Base-by-base conservation (phyloP, 2,888 invertebrate genomes). In the Clusia tigrina region DNA sequence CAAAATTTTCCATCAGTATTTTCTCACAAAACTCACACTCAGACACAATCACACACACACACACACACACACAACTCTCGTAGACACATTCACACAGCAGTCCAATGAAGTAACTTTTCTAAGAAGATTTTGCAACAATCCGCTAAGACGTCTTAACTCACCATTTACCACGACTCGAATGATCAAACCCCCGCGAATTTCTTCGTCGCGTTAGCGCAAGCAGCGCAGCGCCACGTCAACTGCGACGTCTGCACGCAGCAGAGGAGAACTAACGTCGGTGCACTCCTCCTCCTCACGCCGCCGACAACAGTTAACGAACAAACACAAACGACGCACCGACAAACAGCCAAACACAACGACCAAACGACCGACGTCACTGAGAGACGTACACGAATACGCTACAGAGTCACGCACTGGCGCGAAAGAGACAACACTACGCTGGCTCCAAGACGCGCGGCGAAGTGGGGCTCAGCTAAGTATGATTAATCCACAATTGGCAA, bases 161-260 rank as follows among this genome's bases (percentile, higher is more conserved):
- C 81, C 80, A 76, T 78, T 80, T 73, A 79, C 78, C 81, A 79
- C 80, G 78, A 80, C 82, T 78, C 68, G 71, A 75, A 77, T 79
- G 83, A 69, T 63, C 70, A 67, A 76, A 69, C 69, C 67, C 66
- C 71, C 72, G 67, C 67, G 64, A 67, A 63, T 60, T 60, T 61
- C 55, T 53, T 23, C 1, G 60, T 48, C 24, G 65, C 69, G 61
- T 52, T 65, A 60, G 24, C 60, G 57, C 48, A 53, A 48, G 24
- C 37, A 38, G 17, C 42, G 42, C 9, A 10, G 32, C 32, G 32
- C 25, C 58, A 55, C 52, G 37, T 26, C 51, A 53, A 25, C 59
- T 52, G 59, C 18, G 37, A 22, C 20, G 48, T 9, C 9, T n/a
- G 23, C 38, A 38, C 54, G 53, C 42, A 48, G 22, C 23, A 22